Base-by-base conservation (phyloP, 2,113 vertebrate species). In the Protomyctophum bolini region DNA sequence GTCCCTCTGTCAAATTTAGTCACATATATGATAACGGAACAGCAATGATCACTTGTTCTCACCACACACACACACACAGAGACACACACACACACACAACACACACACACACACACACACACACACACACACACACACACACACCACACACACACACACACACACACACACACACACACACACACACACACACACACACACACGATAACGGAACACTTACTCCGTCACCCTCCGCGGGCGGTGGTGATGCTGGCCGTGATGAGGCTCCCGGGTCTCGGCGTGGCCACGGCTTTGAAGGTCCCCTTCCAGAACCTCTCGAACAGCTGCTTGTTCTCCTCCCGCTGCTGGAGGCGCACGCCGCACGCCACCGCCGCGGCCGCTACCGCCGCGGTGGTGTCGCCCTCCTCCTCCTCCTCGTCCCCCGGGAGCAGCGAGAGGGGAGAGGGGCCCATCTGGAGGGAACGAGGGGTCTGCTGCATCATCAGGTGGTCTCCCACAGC, bases 271-370 rank as follows among this genome's bases (percentile, higher is more conserved):
- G 95, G 94, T 88, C 97, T 91, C 7, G 97, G 97, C 56, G 94
- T 97, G 88, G 97, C 96, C 89, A 99, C 97, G 4, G 97, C 97
- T 90, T 97, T 97, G 89, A 98, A 99, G 86, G 97, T 97, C 68
- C 97, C 97, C 86, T 90, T 89, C 97, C 97, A 99, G 91, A 99
- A 99, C 96, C 97, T 99, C 94, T 99, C 96, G 77, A 98, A 98
- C 49, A 99, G 97, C 33, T 2, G 70, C 59, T 50, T 62, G 89
- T 98, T 96, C 4, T 92, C 96, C 70, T 92, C 91, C 85, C 95
- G 93, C 76, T 92, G 93, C 80, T 94, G 92, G 69, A 95, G 78
- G 75, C 93, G n/a, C n/a, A n/a, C n/a, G n/a, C n/a, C n/a, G n/a
- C n/a, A n/a, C n/a, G n/a, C n/a, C n/a, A n/a, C n/a, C n/a, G n/a